Base-by-base conservation (phyloP, 2,888 invertebrate genomes). In the Drosophila quinaria region DNA sequence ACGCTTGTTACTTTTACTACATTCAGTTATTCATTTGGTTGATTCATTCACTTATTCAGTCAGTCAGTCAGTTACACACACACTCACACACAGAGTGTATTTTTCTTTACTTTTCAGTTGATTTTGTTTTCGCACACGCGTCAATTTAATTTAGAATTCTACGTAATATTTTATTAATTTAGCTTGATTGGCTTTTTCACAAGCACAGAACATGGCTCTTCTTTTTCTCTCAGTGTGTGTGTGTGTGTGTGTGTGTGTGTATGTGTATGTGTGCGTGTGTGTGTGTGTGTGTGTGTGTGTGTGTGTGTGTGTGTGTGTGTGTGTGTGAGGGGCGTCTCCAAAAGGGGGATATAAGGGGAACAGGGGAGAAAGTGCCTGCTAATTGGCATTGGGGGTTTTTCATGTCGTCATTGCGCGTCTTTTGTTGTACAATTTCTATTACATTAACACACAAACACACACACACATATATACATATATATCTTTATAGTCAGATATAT, bases 81-180 rank as follows among this genome's bases (percentile, higher is more conserved):
- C 56, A 49, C 15, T 19, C 37, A 55, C 33, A 58, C 13, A n/a
- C 10, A 2, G 13, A 37, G 50, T 15, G 29, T 42, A 25, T 51
- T 51, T 47, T 46, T 60, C 54, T 46, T 29, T 37, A n/a, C 59
- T 59, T 58, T 25, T 56, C 55, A 63, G 49, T 51, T 42, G 58
- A 46, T 55, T 47, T 66, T 63, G 74, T 71, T 81, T 81, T 84
- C 70, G 82, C 84, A 87, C 84, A 87, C 80, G 87, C 88, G 82
- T 84, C 88, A 87, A 84, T 84, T 85, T 85, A 84, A 84, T 84
- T 84, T 84, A 85, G 86, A 87, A 86, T 85, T 80, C 81, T 80
- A 88, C 89, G 84, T 77, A 88, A 86, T 86, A 85, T 85, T 86
- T 88, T 88, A 86, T 88, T 85, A 85, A 85, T 85, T 85, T 88